These are phyloP conservation scores for Malaclemys terrapin DNA, from an alignment of 2,113 vertebrate species.

Conservation along the genomic window DNA sequence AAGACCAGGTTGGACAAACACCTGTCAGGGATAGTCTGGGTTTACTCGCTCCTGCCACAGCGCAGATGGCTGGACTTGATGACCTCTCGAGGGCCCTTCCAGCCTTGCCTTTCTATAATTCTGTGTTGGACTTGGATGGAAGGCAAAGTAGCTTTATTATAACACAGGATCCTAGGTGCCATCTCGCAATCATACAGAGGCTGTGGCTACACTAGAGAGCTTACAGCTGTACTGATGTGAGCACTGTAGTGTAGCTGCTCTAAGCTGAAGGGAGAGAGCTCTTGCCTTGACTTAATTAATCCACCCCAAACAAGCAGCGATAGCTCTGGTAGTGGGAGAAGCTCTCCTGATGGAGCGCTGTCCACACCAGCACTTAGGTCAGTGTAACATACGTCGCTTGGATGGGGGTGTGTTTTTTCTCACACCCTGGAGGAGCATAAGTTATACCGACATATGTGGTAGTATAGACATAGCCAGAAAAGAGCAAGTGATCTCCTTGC, in stretches of 20 bases:
- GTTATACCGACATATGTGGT: background rate
- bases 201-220: background rate
- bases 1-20: background rate
- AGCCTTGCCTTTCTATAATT: background rate
- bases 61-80: background rate
- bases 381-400: background rate
- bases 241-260: no score
- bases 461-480: background rate
- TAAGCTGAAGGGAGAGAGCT: background rate
- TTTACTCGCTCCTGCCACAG: background rate
- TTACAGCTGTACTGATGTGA: background rate
- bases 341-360: background rate
- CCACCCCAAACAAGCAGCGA: background rate
- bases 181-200: background rate
- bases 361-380: background rate
- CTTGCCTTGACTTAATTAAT: no score
- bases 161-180: background rate
- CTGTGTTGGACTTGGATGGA: background rate
- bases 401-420: no score
- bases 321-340: background rate
- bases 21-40: no score
- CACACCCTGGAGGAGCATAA: background rate
- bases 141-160: background rate
- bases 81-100: background rate
- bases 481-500: background rate